A percentile compares a stretch with the other conserved stretches of the same genome.
These are phyloP conservation scores for Eupleurogrammus muticus DNA, from an alignment of 2,797 vertebrate species.

Conservation along the genomic window DNA sequence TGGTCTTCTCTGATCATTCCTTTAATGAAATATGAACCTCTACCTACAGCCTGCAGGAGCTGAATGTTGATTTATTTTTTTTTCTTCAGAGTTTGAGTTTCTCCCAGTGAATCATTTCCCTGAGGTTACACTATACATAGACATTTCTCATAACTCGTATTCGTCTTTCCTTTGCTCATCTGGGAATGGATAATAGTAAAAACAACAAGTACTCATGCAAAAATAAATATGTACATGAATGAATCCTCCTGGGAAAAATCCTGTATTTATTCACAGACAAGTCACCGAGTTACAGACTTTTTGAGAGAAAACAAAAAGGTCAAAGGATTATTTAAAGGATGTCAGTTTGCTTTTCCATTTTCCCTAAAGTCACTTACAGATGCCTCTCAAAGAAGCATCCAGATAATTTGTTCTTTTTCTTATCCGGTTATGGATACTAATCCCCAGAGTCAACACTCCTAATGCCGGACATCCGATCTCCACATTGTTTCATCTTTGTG, in stretches of 20 bases:
- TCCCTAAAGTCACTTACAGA: constrained; percentile 36
- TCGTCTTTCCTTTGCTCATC: constrained; percentile 42
- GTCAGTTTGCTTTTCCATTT: constrained; percentile 46
- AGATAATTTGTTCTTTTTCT: constrained; percentile 54
- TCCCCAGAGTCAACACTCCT: constrained; percentile 69
- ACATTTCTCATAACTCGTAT: constrained; percentile 44
- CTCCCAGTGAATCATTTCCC: constrained; percentile 1
- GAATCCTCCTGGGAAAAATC: constrained; percentile 38
- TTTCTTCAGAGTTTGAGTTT: constrained; percentile 3
- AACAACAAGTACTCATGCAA: constrained; percentile 43
- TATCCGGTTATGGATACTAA: constrained; percentile 73
- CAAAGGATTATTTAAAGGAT: constrained; percentile 51
- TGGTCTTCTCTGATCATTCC: not conserved
- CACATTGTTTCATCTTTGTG: constrained; percentile 43
- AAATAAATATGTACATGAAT: constrained; percentile 63
- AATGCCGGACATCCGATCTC: constrained; percentile 59
- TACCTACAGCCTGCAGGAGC: not conserved
- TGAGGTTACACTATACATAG: constrained; percentile 25
- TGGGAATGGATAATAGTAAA: constrained; percentile 62
- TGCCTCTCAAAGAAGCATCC: constrained; percentile 53
- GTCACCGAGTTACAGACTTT: constrained; percentile 42
- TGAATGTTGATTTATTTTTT: not conserved
- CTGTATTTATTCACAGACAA: constrained; percentile 28
- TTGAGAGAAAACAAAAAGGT: constrained; percentile 59
- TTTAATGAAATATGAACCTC: not conserved